phyloP scores from a whole-genome alignment of 2,797 vertebrate genomes.

The Erpetoichthys calabaricus region DNA sequence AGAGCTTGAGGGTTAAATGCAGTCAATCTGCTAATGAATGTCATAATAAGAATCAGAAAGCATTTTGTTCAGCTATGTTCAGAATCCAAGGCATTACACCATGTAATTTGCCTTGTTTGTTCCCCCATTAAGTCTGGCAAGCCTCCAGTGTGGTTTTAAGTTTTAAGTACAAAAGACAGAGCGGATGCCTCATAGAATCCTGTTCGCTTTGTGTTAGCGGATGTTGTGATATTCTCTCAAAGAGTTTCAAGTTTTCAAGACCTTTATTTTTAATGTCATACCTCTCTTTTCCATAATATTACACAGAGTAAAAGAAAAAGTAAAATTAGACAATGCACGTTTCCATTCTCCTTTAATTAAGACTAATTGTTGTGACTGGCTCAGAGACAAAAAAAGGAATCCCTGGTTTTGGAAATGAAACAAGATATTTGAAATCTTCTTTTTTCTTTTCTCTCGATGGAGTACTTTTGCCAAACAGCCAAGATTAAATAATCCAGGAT shows the following conservation, averaged over 20 bases:
- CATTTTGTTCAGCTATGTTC: conserved; percentile 15
- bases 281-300: conserved; percentile 3
- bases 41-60: conserved; percentile 25
- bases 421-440: conserved; percentile 2
- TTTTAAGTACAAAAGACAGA: conserved; percentile 13
- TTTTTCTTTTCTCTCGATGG: background rate
- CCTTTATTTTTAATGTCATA: background rate
- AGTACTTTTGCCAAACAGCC: conserved; percentile 10
- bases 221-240: conserved; percentile 4
- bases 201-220: conserved; percentile 4
- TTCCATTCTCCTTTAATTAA: background rate
- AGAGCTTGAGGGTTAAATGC: conserved; percentile 5
- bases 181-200: background rate
- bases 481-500: conserved; percentile 23
- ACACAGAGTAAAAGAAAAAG: background rate
- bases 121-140: conserved; percentile 13
- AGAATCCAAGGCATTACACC: conserved; percentile 19
- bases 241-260: background rate
- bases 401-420: conserved; percentile 6
- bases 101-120: conserved; percentile 24
- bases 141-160: conserved; percentile 13
- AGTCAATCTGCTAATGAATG: conserved; percentile 16
- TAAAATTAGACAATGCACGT: background rate
- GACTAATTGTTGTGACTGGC: conserved; percentile 2
- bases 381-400: conserved; percentile 2